Base-by-base conservation (phyloP, 2,113 vertebrate species). In the Poeciliopsis prolifica region DNA sequence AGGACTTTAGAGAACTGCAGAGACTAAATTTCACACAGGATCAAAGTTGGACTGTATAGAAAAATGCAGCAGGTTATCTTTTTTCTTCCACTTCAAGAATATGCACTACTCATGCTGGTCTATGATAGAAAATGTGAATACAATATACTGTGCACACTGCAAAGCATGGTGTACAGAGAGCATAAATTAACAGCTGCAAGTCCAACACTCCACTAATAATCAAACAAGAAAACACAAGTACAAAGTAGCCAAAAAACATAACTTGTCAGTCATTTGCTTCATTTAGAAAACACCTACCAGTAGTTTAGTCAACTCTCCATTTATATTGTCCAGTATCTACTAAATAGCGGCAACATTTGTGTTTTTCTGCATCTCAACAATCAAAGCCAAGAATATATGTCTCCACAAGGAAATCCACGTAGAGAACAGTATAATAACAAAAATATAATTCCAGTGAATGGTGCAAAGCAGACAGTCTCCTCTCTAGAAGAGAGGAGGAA, bases 391-490 rank as follows among this genome's bases (percentile, higher is more conserved):
- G 15, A 17, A 60, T 29, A 78, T 33, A 82, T 61, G 31, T 40
- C 61, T 72, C 30, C 61, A 63, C 28, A 65, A 70, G 61, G 72
- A 84, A 79, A 88, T 71, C 33, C 66, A 73, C 22, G 64, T 58
- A 68, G 81, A 75, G 88, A 82, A 60, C 61, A 33, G 10, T 19
- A 1, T 10, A 51, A 62, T 5, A 61, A 8, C 11, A 70, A 33
- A 33, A 33, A 65, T 12, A 64, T 30, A 62, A 37, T 48, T 19
- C 4, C 4, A 19, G 17, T 17, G 17, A 17, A 19, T 48, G 44
- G 44, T 42, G 5, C 48, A 61, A 15, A 48, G 15, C 65, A 68
- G 28, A 11, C 33, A 61, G 68, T 69, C 30, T 62, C 19, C 19
- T 64, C 12, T 42, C 61, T 66, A 65, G 61, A 48, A 79, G 72